phyloP scores from a whole-genome alignment of 2,797 vertebrate species.

The Anas georgica region DNA sequence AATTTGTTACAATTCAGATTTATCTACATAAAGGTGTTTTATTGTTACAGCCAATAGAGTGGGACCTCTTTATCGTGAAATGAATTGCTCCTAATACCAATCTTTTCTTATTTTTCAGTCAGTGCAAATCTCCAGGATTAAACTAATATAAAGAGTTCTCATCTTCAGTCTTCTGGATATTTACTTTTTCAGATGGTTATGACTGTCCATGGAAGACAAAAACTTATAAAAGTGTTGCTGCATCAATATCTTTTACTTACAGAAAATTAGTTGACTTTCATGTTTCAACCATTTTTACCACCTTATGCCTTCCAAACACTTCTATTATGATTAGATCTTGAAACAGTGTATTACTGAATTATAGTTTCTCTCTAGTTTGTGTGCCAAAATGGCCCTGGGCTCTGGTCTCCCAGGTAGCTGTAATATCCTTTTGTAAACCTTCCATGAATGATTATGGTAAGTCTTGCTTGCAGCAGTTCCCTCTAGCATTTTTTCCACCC shows the following conservation, averaged over 20 bases:
- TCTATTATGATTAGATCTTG: neutral
- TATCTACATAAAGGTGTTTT: neutral
- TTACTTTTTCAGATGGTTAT: neutral
- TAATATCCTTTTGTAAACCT: conserved; percentile 64
- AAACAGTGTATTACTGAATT: neutral
- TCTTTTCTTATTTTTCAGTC: neutral
- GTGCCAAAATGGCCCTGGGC: conserved; percentile 54
- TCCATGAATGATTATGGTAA: conserved; percentile 71
- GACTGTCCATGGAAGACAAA: neutral
- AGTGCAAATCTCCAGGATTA: neutral
- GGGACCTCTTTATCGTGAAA: neutral
- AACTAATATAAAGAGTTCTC: neutral
- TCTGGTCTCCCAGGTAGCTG: conserved; percentile 61
- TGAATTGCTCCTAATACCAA: neutral
- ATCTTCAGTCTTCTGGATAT: neutral
- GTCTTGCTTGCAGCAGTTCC: conserved; percentile 70
- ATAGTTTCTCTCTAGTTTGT: conserved; percentile 1
- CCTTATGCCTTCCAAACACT: neutral
- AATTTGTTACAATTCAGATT: neutral
- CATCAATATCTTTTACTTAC: neutral
- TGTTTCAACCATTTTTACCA: neutral
- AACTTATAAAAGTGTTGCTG: neutral
- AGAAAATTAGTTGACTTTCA: neutral
- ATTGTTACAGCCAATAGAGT: neutral
- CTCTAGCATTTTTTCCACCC: conserved; percentile 46